Conservation (phyloP, 2,113 vertebrate species). For the Larimichthys crocea region DNA sequence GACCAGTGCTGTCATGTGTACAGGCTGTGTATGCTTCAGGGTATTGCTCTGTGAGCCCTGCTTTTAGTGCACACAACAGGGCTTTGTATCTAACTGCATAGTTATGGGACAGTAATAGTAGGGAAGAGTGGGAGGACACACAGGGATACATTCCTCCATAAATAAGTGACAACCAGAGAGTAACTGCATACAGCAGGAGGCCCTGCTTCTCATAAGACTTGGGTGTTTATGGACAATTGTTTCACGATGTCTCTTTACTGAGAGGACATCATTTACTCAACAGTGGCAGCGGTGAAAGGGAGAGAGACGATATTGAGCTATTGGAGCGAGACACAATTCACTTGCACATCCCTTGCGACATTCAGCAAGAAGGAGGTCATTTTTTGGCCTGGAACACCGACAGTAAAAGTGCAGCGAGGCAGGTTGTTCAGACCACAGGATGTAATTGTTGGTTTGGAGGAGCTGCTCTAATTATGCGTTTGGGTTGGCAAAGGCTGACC, state of each 20-base stretch:
- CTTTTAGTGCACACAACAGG: slow-evolving; percentile 67
- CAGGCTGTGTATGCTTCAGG: slow-evolving; percentile 45
- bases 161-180: slow-evolving; percentile 70
- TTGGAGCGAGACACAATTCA: slow-evolving; percentile 49
- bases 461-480: slow-evolving; percentile 54
- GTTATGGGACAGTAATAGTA: slow-evolving; percentile 71
- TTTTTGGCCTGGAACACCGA: slow-evolving; percentile 53
- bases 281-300: slow-evolving; percentile 56
- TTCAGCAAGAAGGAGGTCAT: slow-evolving; percentile 42
- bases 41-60: slow-evolving; percentile 47
- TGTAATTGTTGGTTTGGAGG: slow-evolving; percentile 57
- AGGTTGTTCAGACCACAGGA: slow-evolving; percentile 51
- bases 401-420: slow-evolving; percentile 54
- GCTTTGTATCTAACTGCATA: slow-evolving; percentile 69
- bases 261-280: slow-evolving; percentile 61
- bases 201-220: slow-evolving; percentile 37
- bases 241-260: slow-evolving; percentile 56
- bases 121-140: slow-evolving; percentile 58
- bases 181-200: slow-evolving; percentile 65
- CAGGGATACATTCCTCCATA: slow-evolving; percentile 78
- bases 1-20: slow-evolving; percentile 16
- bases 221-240: slow-evolving; percentile 51
- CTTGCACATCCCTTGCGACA: slow-evolving; percentile 50
- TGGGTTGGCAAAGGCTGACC: slow-evolving; percentile 40
- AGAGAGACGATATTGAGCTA: slow-evolving; percentile 44